A percentile compares a stretch with the other conserved stretches of the same genome.
Conservation (phyloP, 2,888 invertebrate genomes). For the Hirtodrosophila confusa region DNA sequence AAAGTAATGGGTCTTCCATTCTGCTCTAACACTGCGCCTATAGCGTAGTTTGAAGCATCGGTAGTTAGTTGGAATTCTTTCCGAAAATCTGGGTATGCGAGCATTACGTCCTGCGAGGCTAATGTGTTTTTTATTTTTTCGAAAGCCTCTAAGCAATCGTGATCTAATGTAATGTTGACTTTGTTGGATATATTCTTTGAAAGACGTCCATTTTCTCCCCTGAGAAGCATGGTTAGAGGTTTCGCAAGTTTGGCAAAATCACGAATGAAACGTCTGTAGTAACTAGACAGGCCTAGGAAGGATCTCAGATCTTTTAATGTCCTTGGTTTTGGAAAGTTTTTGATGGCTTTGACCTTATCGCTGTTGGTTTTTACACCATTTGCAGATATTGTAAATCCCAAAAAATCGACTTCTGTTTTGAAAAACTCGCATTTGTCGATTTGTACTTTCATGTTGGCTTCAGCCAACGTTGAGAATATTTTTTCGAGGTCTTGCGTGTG, state of each 20-base stretch:
- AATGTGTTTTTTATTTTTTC: too few species aligned
- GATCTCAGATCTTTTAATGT: constrained; percentile 26
- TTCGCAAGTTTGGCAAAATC: constrained; percentile 36
- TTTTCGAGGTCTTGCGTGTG: constrained; percentile 20
- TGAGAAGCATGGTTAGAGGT: constrained; percentile 6
- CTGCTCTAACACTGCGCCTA: too few species aligned
- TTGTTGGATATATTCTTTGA: constrained; percentile 27
- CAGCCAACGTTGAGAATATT: constrained; percentile 20
- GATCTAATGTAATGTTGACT: background rate
- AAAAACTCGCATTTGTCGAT: constrained; percentile 39
- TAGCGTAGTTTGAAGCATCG: too few species aligned
- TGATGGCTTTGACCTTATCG: constrained; percentile 27
- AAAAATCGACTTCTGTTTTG: constrained; percentile 26
- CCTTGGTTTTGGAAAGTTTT: constrained; percentile 23
- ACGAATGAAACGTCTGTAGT: constrained; percentile 20
- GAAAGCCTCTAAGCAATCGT: too few species aligned
- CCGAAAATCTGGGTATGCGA: too few species aligned
- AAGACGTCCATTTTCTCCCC: background rate
- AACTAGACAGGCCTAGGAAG: constrained; percentile 20
- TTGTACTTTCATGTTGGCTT: constrained; percentile 29
- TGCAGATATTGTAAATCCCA: constrained; percentile 34
- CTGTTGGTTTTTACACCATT: constrained; percentile 36
- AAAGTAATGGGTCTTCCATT: too few species aligned
- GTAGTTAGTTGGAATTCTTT: too few species aligned
- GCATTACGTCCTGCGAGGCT: too few species aligned